These are phyloP conservation scores for Nestor notabilis DNA, from an alignment of 2,113 vertebrate species.

Conservation along the genomic window DNA sequence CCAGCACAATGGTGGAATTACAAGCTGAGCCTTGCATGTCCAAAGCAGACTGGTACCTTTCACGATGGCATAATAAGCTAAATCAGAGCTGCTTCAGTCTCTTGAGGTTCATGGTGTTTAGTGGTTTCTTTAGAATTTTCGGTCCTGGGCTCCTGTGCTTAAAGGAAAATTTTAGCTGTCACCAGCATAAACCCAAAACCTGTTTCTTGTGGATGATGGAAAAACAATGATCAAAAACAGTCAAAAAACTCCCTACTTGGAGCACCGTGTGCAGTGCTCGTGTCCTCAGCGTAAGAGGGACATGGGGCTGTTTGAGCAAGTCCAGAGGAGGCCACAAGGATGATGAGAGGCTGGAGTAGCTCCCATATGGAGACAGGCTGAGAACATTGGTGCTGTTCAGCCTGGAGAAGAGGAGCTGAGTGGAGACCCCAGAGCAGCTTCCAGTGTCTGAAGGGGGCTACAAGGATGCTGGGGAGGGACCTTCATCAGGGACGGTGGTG, in stretches of 20 bases:
- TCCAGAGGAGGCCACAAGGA: background rate
- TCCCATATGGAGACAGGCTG: background rate
- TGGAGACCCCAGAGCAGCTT: background rate
- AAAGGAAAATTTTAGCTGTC: background rate
- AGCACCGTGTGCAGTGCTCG: background rate
- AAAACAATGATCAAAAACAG: background rate
- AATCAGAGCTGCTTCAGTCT: background rate
- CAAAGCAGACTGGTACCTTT: background rate
- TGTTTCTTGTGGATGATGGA: background rate
- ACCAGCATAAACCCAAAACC: background rate
- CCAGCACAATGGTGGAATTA: background rate
- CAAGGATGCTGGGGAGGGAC: background rate
- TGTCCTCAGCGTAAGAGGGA: background rate
- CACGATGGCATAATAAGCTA: fast-evolving
- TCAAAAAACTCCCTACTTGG: background rate
- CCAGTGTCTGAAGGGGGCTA: background rate
- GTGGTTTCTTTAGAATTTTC: background rate
- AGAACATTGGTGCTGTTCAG: too few species aligned
- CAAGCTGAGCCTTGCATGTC: fast-evolving
- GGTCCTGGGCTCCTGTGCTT: background rate
- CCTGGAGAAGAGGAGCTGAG: too few species aligned
- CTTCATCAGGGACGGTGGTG: background rate
- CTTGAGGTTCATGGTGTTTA: background rate
- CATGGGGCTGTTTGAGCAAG: background rate
- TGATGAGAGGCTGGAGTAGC: background rate